Base-by-base conservation (phyloP, 1,140 invertebrate genomes). In the Dreissena polymorpha region DNA sequence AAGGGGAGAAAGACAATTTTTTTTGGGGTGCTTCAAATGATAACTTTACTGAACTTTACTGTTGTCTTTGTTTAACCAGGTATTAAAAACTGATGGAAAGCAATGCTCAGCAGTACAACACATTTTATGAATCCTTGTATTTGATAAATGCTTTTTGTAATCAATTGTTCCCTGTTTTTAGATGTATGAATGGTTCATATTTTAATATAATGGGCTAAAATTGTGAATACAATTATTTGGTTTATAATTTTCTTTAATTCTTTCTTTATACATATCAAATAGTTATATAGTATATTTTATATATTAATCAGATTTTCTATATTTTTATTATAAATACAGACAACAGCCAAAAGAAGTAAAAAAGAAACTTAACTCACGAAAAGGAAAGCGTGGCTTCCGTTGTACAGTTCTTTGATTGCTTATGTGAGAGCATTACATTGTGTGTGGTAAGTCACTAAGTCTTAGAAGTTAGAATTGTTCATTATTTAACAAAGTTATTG, bases 261-360 rank as follows among this genome's bases (percentile, higher is more conserved):
- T 1, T 21, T 55, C 10, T 75, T 57, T 57, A 21, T 29, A n/a
- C 67, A 77, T 55, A 23, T 76, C 18, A 71, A 53, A 69, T 7
- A 13, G 0, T 70, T 64, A 10, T 49, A 57, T 60, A 71, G 21
- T 55, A 21, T 64, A 10, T 67, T 1, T 16, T 57, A 67, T 51
- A 68, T 73, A 23, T 39, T 67, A 25, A 25, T 65, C 27, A 73
- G 18, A 49, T 16, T 65, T 70, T n/a, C 27, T 77, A n/a, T n/a
- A n/a, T n/a, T n/a, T n/a, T n/a, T n/a, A n/a, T n/a, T n/a, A n/a
- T n/a, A n/a, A n/a, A n/a, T 77, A 6, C 77, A 87, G 86, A 81
- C 81, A 85, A 55, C 87, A 88, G 49, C 87, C 87, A 23, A 78
- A 83, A 50, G 85, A 86, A 63, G 77, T 85, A 21, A 88, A 88